Conservation (phyloP, 2,888 invertebrate species). For the Harmothoe impar region DNA sequence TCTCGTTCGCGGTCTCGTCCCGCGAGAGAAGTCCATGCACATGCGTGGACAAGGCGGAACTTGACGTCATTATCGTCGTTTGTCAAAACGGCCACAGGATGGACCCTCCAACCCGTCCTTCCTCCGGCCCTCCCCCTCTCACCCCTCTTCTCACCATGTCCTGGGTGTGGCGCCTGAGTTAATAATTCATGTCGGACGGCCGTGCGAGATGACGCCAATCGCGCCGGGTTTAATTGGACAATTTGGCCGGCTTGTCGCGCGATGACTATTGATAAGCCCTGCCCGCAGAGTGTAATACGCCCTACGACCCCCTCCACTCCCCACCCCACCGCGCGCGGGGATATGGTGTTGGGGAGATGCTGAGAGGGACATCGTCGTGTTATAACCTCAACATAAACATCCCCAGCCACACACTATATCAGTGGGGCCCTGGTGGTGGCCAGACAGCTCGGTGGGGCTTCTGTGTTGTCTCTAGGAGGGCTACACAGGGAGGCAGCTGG, state of each 20-base stretch:
- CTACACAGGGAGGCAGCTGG: not conserved
- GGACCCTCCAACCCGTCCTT: constrained; percentile 4
- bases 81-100: constrained; percentile 21
- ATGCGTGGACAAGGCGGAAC: not conserved
- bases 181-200: constrained; percentile 39
- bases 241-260: constrained; percentile 13
- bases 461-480: not conserved
- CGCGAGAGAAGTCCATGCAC: not conserved
- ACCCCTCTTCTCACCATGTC: not conserved
- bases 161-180: not conserved
- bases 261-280: constrained; percentile 7
- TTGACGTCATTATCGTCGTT: constrained; percentile 24
- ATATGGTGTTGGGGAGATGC: not conserved
- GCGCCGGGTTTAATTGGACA: constrained; percentile 51
- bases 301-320: not conserved
- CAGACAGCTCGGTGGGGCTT: not conserved
- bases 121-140: not conserved
- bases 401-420: not conserved
- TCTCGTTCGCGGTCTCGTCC: constrained; percentile 29
- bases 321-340: not conserved
- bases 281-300: not conserved
- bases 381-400: not conserved
- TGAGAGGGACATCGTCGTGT: not conserved
- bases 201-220: constrained; percentile 49
- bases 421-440: no score